These are phyloP conservation scores for Sericinus montela DNA, from an alignment of 2,888 invertebrate genomes.

Conservation along the genomic window DNA sequence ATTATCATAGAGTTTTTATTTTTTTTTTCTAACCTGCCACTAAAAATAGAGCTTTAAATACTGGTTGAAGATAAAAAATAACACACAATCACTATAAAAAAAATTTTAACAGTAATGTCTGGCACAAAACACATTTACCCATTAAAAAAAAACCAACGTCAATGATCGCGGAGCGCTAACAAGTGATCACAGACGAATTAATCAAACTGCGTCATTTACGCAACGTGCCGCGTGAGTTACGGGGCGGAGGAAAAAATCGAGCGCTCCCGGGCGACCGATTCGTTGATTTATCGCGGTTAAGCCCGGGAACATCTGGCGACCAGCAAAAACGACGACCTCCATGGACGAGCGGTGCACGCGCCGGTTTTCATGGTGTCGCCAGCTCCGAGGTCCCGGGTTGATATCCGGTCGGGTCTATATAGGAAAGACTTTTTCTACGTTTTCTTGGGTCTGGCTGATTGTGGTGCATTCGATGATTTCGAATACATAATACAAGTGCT, in stretches of 20 bases:
- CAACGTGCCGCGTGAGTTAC: slow-evolving; percentile 65
- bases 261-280: slow-evolving; percentile 36
- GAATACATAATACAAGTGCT: too few relatives aligned
- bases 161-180: slow-evolving; percentile 23
- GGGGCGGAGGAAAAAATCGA: slow-evolving; percentile 39
- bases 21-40: too few relatives aligned
- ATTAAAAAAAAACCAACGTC: slow-evolving; percentile 17
- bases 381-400: too few relatives aligned
- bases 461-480: too few relatives aligned
- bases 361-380: too few relatives aligned
- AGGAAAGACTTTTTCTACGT: too few relatives aligned
- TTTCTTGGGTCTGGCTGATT: too few relatives aligned
- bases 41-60: too few relatives aligned
- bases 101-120: not conserved
- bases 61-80: too few relatives aligned
- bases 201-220: slow-evolving; percentile 64
- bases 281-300: slow-evolving; percentile 50
- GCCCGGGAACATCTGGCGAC: slow-evolving; percentile 33
- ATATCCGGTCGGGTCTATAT: too few relatives aligned
- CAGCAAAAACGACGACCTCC: slow-evolving; percentile 15
- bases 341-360: too few relatives aligned
- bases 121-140: not conserved
- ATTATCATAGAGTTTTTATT: too few relatives aligned
- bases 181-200: slow-evolving; percentile 53
- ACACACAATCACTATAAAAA: not conserved